Conservation (phyloP, 2,888 invertebrate genomes). For the Stegophylla sp. region DNA sequence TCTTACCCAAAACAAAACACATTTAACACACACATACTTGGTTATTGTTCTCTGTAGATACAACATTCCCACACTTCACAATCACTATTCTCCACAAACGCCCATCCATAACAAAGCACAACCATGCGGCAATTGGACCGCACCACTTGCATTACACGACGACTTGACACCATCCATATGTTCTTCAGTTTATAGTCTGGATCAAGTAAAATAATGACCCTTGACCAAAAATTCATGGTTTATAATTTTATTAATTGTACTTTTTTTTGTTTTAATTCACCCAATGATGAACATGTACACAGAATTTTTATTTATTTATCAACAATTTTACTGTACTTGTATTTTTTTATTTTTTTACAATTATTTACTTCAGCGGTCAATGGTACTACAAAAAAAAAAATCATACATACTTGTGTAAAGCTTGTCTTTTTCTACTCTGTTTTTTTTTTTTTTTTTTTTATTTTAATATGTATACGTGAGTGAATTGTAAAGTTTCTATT, state of each 20-base stretch:
- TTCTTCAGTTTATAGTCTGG: conserved; percentile 63
- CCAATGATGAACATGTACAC: neutral
- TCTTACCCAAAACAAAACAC: conserved; percentile 14
- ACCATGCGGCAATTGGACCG: conserved; percentile 57
- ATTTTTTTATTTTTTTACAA: neutral
- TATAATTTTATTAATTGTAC: conserved; percentile 16
- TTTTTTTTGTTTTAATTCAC: conserved; percentile 22
- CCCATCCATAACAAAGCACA: conserved; percentile 46
- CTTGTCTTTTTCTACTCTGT: conserved; percentile 49
- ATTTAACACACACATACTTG: conserved; percentile 36
- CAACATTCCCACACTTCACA: conserved; percentile 42
- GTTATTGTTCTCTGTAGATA: conserved; percentile 49
- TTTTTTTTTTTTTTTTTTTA: conserved; percentile 28
- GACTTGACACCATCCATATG: conserved; percentile 64
- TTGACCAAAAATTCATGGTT: neutral
- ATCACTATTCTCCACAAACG: conserved; percentile 51
- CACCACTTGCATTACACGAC: conserved; percentile 63
- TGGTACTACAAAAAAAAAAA: conserved; percentile 39
- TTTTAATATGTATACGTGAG: conserved; percentile 48
- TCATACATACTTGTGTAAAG: conserved; percentile 30
- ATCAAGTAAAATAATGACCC: conserved; percentile 22
- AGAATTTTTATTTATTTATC: conserved; percentile 1
- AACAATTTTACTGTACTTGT: neutral
- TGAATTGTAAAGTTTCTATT: conserved; percentile 57
- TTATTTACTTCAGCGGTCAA: neutral